Conservation (phyloP, 2,113 vertebrate species). For the Spilogale gracilis region DNA sequence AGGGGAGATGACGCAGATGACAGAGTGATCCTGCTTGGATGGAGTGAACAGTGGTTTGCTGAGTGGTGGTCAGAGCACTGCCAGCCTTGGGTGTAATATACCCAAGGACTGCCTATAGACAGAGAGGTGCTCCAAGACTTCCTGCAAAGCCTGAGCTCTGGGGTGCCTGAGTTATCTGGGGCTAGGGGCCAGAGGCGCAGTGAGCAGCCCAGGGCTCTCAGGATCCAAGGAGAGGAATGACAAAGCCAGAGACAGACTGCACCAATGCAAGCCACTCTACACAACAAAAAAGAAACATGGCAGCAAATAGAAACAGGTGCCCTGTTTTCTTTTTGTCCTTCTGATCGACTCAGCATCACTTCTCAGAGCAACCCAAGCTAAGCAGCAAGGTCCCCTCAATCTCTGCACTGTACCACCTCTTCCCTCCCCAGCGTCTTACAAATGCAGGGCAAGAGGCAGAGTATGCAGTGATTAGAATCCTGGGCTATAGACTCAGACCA, state of each 20-base stretch:
- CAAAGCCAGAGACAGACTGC: background rate
- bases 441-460: background rate
- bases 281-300: fast-evolving
- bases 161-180: background rate
- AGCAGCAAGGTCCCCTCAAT: too few relatives aligned
- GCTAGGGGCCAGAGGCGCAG: background rate
- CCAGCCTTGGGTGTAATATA: background rate
- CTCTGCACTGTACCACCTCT: background rate
- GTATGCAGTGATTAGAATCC: fast-evolving
- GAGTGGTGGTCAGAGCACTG: background rate
- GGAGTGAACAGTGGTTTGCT: fast-evolving
- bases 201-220: too few relatives aligned
- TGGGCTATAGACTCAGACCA: fast-evolving
- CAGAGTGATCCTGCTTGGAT: fast-evolving
- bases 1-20: background rate
- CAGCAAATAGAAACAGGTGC: background rate
- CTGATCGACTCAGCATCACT: background rate
- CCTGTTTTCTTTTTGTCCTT: background rate
- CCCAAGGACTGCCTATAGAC: background rate
- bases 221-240: background rate
- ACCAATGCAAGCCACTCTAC: fast-evolving
- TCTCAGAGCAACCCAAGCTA: background rate
- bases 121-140: background rate
- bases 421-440: fast-evolving
- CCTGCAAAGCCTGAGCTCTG: fast-evolving